Percentiles rank a stretch among this genome's conserved stretches.
Evolutionary conservation across 2,113 vertebrate species (phyloP).

Genomic region (Nibea albiflora): DNA sequence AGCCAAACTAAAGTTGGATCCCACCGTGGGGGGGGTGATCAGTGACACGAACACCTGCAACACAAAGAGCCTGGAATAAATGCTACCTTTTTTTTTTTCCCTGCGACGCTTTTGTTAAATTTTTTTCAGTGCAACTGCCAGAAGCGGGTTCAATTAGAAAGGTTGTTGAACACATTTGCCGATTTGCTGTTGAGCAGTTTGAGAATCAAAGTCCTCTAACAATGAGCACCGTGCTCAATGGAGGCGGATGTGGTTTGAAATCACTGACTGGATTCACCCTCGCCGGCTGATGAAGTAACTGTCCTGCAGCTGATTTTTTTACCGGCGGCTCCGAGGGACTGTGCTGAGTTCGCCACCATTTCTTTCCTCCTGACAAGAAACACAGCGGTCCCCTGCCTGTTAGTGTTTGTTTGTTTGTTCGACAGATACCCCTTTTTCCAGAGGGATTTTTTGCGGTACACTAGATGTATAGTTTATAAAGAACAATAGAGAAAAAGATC

Average conservation of each 20-base stretch:
- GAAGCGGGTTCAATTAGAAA: slow-evolving; percentile 19
- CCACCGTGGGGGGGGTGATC: not conserved
- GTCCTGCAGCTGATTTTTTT: slow-evolving; percentile 53
- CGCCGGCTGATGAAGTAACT: slow-evolving; percentile 43
- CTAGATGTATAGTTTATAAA: slow-evolving; percentile 59
- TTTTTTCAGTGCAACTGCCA: not conserved
- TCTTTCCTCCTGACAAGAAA: slow-evolving; percentile 41
- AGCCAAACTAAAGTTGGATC: not conserved
- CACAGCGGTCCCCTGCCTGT: slow-evolving; percentile 24
- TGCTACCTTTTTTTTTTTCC: not conserved
- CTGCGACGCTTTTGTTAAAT: not conserved
- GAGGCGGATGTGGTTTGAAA: slow-evolving; percentile 21
- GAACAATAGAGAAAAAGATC: slow-evolving; percentile 48
- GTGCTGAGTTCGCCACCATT: slow-evolving; percentile 27
- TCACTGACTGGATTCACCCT: slow-evolving; percentile 25
- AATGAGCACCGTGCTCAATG: not conserved
- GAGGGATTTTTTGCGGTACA: slow-evolving; percentile 47
- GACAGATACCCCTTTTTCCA: slow-evolving; percentile 43
- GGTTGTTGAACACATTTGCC: not conserved
- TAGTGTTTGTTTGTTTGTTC: slow-evolving; percentile 53
- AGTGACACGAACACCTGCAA: not conserved
- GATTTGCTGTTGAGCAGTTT: not conserved
- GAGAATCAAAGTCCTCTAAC: not conserved
- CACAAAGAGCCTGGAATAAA: not conserved
- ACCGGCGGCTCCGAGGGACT: slow-evolving; percentile 57